A percentile compares a stretch with the other conserved stretches of the same genome.
Evolutionary conservation across 2,113 vertebrate species (phyloP).

Genomic region (Gnathonemus longibarbis): DNA sequence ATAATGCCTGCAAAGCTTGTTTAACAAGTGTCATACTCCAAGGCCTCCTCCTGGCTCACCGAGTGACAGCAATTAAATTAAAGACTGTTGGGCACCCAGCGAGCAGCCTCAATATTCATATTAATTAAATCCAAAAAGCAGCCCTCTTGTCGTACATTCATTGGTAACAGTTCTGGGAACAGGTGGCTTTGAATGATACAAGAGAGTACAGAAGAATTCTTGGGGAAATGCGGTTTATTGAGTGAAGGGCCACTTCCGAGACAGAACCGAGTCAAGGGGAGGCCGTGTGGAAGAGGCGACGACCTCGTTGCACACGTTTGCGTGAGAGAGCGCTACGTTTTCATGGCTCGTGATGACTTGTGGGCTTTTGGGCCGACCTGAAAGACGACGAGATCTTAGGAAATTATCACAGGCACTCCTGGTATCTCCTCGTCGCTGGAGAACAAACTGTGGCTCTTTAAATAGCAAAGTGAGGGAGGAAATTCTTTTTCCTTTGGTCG

Average conservation of each 20-base stretch:
- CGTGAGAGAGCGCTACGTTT: neutral
- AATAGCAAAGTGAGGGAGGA: neutral
- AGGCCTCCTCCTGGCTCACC: neutral
- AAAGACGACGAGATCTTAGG: neutral
- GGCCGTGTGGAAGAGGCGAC: neutral
- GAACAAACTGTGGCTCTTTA: neutral
- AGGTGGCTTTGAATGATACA: conserved; percentile 11
- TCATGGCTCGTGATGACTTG: neutral
- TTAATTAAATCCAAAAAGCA: neutral
- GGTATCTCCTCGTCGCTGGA: neutral
- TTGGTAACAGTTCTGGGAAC: neutral
- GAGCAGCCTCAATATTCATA: conserved; percentile 3
- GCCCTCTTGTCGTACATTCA: neutral
- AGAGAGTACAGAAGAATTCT: neutral
- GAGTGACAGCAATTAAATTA: conserved; percentile 13
- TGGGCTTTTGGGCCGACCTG: neutral
- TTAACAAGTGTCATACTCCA: conserved; percentile 7
- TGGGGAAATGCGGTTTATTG: neutral
- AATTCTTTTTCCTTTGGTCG: neutral
- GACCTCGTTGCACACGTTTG: neutral
- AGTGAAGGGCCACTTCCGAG: neutral
- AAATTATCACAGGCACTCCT: neutral
- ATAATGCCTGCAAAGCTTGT: neutral
- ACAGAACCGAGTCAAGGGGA: neutral
- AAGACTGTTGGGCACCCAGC: neutral